Conservation (phyloP, 2,113 vertebrate species). For the Varanus komodoensis region DNA sequence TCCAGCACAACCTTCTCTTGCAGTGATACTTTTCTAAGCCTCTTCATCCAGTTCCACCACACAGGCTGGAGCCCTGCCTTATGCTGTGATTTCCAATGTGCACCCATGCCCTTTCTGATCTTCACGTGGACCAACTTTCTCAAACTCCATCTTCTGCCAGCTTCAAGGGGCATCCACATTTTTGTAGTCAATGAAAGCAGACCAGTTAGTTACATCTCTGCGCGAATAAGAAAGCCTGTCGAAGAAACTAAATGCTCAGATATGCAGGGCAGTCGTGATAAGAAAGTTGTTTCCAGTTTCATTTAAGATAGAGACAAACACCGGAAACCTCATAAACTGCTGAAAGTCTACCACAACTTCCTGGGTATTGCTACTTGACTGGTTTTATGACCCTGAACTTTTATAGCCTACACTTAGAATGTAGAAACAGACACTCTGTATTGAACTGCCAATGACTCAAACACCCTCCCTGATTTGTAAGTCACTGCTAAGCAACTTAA, state of each 20-base stretch:
- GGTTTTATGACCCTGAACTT: conserved; percentile 11
- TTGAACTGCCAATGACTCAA: neutral
- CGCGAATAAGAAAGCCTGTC: neutral
- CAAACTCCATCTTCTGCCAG: neutral
- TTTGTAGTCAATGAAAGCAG: neutral
- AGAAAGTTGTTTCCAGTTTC: conserved; percentile 61
- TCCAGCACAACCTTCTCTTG: neutral
- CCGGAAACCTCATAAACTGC: conserved; percentile 55
- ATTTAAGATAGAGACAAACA: conserved; percentile 22
- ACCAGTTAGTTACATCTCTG: neutral
- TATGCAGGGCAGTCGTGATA: neutral
- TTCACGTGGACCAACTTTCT: neutral
- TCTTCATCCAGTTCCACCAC: neutral
- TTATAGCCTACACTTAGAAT: accelerated
- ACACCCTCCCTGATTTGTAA: accelerated
- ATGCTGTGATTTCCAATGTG: neutral
- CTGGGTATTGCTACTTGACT: neutral
- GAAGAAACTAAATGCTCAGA: conserved; percentile 34
- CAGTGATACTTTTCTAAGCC: neutral
- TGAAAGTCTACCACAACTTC: conserved; percentile 45
- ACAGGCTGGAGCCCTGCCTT: neutral
- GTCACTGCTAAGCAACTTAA: neutral
- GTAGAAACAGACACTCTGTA: neutral
- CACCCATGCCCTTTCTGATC: neutral
- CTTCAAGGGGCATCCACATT: neutral